A percentile compares a stretch with the other conserved stretches of the same genome.
These are phyloP conservation scores for Pygmarrhopalites habei DNA, from an alignment of 1,140 invertebrate genomes.

Conservation along the genomic window DNA sequence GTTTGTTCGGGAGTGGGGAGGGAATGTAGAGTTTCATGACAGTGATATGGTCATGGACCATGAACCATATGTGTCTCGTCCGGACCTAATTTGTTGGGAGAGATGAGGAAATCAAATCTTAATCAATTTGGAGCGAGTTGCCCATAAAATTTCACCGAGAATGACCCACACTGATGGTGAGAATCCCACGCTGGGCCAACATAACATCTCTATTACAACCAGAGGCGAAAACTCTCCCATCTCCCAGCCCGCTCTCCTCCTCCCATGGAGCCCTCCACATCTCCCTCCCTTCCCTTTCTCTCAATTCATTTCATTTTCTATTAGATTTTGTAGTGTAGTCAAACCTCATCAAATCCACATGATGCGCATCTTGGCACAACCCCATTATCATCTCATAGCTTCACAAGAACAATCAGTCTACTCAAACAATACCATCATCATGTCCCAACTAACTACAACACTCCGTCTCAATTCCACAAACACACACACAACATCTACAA, in stretches of 20 bases:
- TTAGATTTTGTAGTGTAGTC: too few species aligned
- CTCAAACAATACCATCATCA: too few species aligned
- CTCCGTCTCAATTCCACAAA: too few species aligned
- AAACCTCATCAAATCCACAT: too few species aligned
- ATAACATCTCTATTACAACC: conserved; percentile 5
- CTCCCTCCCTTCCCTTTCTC: not conserved
- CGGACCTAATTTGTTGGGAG: conserved; percentile 20
- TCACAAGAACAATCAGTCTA: too few species aligned
- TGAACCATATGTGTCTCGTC: conserved; percentile 2
- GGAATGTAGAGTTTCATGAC: too few species aligned
- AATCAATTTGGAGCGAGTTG: conserved; percentile 36
- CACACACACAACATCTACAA: too few species aligned
- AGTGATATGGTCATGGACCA: not conserved
- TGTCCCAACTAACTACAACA: too few species aligned
- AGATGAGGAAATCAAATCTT: conserved; percentile 37
- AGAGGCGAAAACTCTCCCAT: not conserved
- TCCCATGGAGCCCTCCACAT: not conserved
- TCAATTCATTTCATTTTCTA: not conserved
- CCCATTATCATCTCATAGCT: too few species aligned
- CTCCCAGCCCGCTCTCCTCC: not conserved
- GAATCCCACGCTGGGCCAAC: conserved; percentile 35
- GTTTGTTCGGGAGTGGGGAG: too few species aligned
- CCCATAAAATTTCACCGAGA: conserved; percentile 32
- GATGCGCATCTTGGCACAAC: too few species aligned
- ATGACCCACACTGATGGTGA: conserved; percentile 36